Percentiles rank a stretch among this genome's conserved stretches.
phyloP scores from a whole-genome alignment of 23 tunicate species.

The Corella eumyota region DNA sequence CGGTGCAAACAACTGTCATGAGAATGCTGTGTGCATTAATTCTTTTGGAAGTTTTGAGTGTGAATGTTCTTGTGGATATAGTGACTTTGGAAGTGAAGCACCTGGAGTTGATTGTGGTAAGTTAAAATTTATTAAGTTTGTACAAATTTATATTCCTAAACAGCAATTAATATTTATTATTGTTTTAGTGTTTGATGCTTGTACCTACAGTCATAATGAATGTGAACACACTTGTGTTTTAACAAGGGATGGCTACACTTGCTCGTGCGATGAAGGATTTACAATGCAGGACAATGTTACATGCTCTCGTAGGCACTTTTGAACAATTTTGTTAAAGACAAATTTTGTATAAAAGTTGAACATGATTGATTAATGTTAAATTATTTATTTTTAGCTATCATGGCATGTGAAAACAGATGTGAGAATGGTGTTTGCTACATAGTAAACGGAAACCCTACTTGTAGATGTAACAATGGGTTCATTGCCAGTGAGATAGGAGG shows the following conservation, averaged over 20 bases:
- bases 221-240: slow-evolving; percentile 10
- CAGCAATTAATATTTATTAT: too few relatives aligned
- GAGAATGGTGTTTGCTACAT: slow-evolving; percentile 1
- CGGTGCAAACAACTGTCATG: slow-evolving; percentile 1
- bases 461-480: slow-evolving; percentile 1
- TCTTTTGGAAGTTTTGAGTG: neutral
- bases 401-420: too few relatives aligned
- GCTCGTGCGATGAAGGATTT: slow-evolving; percentile 11
- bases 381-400: too few relatives aligned
- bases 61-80: slow-evolving; percentile 8
- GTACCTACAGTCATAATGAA: neutral
- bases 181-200: slow-evolving; percentile 12
- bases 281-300: slow-evolving; percentile 3
- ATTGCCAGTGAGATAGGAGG: too few relatives aligned
- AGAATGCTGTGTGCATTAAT: slow-evolving; percentile 1
- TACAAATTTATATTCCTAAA: too few relatives aligned
- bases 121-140: neutral
- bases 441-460: slow-evolving; percentile 1
- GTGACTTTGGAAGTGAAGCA: slow-evolving; percentile 7
- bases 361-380: too few relatives aligned
- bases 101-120: slow-evolving; percentile 4
- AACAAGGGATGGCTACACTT: neutral
- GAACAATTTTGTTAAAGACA: too few relatives aligned
- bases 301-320: slow-evolving; percentile 7
- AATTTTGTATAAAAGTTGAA: too few relatives aligned